These are phyloP conservation scores for Choristoneura fumiferana DNA, from an alignment of 1,140 invertebrate species.

Conservation along the genomic window DNA sequence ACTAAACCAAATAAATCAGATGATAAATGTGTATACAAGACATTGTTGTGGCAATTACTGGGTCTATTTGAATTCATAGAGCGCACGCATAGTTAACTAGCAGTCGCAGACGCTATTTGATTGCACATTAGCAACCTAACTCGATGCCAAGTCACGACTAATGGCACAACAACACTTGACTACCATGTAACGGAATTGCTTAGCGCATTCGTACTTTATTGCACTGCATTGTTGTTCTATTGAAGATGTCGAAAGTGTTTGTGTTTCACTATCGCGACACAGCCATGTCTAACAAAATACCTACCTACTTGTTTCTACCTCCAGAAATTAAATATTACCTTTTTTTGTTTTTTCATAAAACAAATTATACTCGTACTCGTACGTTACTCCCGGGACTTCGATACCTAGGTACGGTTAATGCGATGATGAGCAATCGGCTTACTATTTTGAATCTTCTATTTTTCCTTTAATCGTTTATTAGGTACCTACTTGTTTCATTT, in stretches of 20 bases:
- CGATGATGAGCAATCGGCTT: too few species aligned
- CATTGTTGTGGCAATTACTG: slow-evolving; percentile 41
- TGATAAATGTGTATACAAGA: slow-evolving; percentile 23
- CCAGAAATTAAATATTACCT: too few species aligned
- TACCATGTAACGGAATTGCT: slow-evolving; percentile 19
- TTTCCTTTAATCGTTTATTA: too few species aligned
- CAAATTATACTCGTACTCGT: too few species aligned
- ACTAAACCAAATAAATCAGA: slow-evolving; percentile 6
- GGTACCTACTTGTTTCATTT: too few species aligned
- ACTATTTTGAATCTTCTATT: too few species aligned
- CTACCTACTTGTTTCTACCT: too few species aligned
- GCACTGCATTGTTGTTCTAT: slow-evolving; percentile 1
- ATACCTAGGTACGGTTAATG: too few species aligned
- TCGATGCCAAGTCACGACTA: slow-evolving; percentile 63
- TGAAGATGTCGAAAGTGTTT: background rate
- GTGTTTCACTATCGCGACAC: too few species aligned
- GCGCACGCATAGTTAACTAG: slow-evolving; percentile 61
- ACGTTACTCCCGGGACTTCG: too few species aligned
- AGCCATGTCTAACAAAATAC: too few species aligned
- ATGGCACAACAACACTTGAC: slow-evolving; percentile 42
- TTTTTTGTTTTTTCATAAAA: too few species aligned
- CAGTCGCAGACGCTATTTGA: slow-evolving; percentile 54
- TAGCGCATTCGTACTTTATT: background rate
- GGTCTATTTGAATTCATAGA: slow-evolving; percentile 56
- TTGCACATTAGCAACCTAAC: slow-evolving; percentile 63